Evolutionary conservation across 2,888 invertebrate genomes (phyloP).

Genomic region (Coelopa pilipes): DNA sequence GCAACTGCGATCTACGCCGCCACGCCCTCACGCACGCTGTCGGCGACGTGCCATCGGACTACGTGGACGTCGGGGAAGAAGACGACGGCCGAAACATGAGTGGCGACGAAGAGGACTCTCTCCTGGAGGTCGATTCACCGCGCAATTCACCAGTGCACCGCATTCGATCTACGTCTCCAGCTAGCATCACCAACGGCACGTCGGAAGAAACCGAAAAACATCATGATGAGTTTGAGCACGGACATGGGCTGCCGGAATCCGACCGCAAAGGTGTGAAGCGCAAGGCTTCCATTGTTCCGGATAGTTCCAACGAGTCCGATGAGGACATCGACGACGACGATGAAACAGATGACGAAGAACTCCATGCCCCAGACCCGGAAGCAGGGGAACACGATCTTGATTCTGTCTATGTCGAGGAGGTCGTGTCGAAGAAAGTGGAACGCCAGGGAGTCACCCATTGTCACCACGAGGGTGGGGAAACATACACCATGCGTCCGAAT

Average conservation of each 20-base stretch:
- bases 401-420: conserved; percentile 43
- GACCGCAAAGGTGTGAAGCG: conserved; percentile 57
- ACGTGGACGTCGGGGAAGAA: conserved; percentile 72
- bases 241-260: conserved; percentile 37
- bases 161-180: conserved; percentile 68
- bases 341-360: conserved; percentile 49
- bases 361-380: conserved; percentile 45
- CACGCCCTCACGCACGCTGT: conserved; percentile 92
- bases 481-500: conserved; percentile 81
- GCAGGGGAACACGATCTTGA: conserved; percentile 39
- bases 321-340: conserved; percentile 56
- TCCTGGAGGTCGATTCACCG: conserved; percentile 72
- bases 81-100: conserved; percentile 64
- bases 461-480: conserved; percentile 73
- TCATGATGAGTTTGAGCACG: conserved; percentile 41
- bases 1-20: conserved; percentile 90
- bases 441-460: conserved; percentile 74
- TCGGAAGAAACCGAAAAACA: conserved; percentile 34
- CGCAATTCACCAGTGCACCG: conserved; percentile 73
- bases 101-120: conserved; percentile 74
- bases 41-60: conserved; percentile 85
- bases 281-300: conserved; percentile 48
- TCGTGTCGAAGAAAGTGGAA: conserved; percentile 44
- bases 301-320: conserved; percentile 51
- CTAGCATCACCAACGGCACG: conserved; percentile 44